phyloP scores from a whole-genome alignment of 37 sponge, comb jelly and placozoan genomes.

The Halisarca cf. caerulea region DNA sequence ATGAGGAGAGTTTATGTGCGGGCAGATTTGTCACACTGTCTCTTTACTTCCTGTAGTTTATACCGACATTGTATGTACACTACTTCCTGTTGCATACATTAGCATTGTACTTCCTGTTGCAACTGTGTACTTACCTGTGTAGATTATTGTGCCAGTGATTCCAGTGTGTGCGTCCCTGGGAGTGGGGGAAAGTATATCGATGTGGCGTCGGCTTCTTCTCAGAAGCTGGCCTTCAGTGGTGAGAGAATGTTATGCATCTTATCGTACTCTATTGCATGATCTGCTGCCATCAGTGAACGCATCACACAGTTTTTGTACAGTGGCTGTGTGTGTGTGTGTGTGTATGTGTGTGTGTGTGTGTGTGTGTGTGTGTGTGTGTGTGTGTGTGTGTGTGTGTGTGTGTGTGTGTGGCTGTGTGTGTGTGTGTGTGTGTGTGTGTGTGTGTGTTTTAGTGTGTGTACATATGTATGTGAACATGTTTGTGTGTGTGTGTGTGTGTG shows the following conservation, averaged over 20 bases:
- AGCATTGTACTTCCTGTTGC: no score
- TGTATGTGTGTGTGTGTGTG: slow-evolving; percentile 20
- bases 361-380: slow-evolving; percentile 20
- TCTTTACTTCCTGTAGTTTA: no score
- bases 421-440: slow-evolving; percentile 1
- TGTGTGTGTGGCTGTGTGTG: background rate
- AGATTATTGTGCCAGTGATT: background rate
- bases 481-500: slow-evolving; percentile 32
- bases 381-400: slow-evolving; percentile 13
- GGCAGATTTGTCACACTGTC: no score
- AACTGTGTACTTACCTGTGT: no score
- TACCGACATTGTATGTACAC: no score
- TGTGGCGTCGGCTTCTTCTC: slow-evolving; percentile 35
- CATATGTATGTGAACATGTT: background rate
- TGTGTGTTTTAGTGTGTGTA: slow-evolving; percentile 7
- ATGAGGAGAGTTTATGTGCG: no score
- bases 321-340: no score
- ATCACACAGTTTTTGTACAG: no score
- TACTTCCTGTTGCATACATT: no score
- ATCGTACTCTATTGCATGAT: no score
- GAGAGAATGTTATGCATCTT: no score
- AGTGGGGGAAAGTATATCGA: background rate
- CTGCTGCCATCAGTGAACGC: no score
- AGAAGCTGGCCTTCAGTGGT: slow-evolving; percentile 26
- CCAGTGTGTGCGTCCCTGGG: slow-evolving; percentile 38